Percentiles rank a stretch among this genome's conserved stretches.
Conservation (phyloP, 2,888 invertebrate species). For the Meandrusa payeni region DNA sequence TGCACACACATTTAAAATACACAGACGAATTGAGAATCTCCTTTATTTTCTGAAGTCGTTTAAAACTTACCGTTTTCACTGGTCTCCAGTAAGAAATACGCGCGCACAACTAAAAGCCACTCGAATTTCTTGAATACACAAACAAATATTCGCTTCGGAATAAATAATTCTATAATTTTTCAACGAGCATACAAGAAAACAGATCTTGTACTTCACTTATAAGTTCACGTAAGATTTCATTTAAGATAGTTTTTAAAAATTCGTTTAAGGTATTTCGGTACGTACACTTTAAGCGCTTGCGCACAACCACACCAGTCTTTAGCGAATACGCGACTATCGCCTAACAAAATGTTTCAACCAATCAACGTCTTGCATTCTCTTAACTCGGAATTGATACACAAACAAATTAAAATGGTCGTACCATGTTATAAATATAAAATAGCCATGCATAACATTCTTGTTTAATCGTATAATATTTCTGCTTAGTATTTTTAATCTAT, state of each 20-base stretch:
- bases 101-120: slow-evolving; percentile 26
- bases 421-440: slow-evolving; percentile 43
- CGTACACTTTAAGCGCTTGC: slow-evolving; percentile 39
- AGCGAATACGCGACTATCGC: slow-evolving; percentile 46
- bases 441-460: slow-evolving; percentile 38
- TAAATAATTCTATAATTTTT: slow-evolving; percentile 23
- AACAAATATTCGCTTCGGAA: slow-evolving; percentile 24
- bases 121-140: slow-evolving; percentile 26
- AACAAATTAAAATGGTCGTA: slow-evolving; percentile 50
- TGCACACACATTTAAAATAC: too few species aligned
- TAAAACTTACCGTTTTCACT: slow-evolving; percentile 46
- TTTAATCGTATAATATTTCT: slow-evolving; percentile 46
- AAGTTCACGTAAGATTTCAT: slow-evolving; percentile 16
- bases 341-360: slow-evolving; percentile 36
- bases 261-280: slow-evolving; percentile 17
- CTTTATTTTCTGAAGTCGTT: background rate
- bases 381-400: slow-evolving; percentile 51
- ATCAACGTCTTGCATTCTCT: slow-evolving; percentile 62
- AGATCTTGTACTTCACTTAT: slow-evolving; percentile 14
- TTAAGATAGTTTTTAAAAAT: slow-evolving; percentile 37
- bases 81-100: slow-evolving; percentile 43
- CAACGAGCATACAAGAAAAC: slow-evolving; percentile 6
- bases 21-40: too few species aligned
- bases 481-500: slow-evolving; percentile 24
- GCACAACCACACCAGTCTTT: slow-evolving; percentile 39